Conservation (phyloP, 2,888 invertebrate genomes). For the Ochropleura plecta region DNA sequence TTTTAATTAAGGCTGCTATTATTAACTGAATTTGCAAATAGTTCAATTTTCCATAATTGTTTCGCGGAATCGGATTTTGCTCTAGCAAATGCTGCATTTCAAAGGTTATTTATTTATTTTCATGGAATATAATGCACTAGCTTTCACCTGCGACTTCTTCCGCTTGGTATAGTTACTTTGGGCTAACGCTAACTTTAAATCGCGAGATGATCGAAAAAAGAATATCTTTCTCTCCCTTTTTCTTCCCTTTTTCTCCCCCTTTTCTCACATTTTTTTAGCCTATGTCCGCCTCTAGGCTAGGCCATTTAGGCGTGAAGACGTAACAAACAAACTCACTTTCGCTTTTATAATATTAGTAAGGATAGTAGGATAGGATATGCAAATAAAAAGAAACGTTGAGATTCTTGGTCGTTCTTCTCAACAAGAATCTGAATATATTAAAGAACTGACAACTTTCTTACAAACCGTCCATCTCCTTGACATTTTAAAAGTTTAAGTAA, state of each 20-base stretch:
- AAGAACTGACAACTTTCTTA: neutral
- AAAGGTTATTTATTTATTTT: slow-evolving; percentile 7
- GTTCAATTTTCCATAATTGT: slow-evolving; percentile 3
- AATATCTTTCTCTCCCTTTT: too few species aligned
- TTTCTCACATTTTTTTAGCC: too few species aligned
- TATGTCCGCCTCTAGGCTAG: too few species aligned
- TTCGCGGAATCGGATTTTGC: neutral
- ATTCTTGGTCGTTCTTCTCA: neutral
- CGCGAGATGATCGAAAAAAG: too few species aligned
- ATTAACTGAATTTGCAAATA: neutral
- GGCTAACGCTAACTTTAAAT: too few species aligned
- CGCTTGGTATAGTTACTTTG: too few species aligned
- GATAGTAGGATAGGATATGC: too few species aligned
- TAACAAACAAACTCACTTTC: too few species aligned
- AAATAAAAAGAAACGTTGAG: neutral
- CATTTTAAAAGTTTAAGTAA: slow-evolving; percentile 18
- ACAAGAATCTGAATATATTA: slow-evolving; percentile 3
- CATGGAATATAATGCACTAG: neutral
- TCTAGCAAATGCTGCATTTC: neutral
- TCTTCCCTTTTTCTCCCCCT: too few species aligned
- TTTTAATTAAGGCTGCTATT: neutral
- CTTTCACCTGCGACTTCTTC: too few species aligned
- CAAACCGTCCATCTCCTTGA: neutral
- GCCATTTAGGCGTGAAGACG: too few species aligned
- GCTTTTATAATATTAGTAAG: too few species aligned